Conservation (phyloP, 2,113 vertebrate genomes). For the Solea solea region DNA sequence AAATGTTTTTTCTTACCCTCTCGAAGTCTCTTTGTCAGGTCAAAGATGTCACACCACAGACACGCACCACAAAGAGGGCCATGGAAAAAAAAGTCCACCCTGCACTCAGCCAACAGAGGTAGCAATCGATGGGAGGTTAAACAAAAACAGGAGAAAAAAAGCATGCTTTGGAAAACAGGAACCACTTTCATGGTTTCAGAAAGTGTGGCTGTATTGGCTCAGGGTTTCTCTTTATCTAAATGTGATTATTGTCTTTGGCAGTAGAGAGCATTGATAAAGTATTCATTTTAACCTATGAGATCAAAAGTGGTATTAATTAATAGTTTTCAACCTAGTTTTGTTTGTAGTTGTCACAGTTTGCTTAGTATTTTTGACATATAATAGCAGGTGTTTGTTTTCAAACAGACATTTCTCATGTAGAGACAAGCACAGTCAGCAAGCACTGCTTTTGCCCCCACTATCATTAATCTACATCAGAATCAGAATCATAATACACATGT, state of each 20-base stretch:
- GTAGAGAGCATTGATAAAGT: background rate
- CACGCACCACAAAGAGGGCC: constrained; percentile 55
- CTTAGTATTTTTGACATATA: background rate
- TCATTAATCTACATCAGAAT: constrained; percentile 41
- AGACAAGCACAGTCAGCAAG: constrained; percentile 43
- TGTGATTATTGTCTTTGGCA: background rate
- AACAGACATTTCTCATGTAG: constrained; percentile 54
- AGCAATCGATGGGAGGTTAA: constrained; percentile 73
- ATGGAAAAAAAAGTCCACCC: constrained; percentile 39
- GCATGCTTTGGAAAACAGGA: constrained; percentile 35
- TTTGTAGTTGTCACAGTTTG: constrained; percentile 37
- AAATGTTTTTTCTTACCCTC: constrained; percentile 36
- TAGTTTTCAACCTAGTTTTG: constrained; percentile 25
- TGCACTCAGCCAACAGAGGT: constrained; percentile 48
- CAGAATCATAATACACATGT: background rate
- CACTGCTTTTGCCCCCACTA: constrained; percentile 34
- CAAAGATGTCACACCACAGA: constrained; percentile 55
- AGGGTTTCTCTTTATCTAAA: constrained; percentile 7
- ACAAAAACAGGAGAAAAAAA: constrained; percentile 61
- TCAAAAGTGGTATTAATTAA: background rate
- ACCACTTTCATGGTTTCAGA: constrained; percentile 34
- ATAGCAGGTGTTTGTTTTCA: too few species aligned
- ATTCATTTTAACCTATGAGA: constrained; percentile 4
- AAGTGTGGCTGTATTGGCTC: background rate
- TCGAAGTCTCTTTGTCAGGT: constrained; percentile 52